Conservation (phyloP, 2,113 vertebrate genomes). For the Tapirus terrestris region DNA sequence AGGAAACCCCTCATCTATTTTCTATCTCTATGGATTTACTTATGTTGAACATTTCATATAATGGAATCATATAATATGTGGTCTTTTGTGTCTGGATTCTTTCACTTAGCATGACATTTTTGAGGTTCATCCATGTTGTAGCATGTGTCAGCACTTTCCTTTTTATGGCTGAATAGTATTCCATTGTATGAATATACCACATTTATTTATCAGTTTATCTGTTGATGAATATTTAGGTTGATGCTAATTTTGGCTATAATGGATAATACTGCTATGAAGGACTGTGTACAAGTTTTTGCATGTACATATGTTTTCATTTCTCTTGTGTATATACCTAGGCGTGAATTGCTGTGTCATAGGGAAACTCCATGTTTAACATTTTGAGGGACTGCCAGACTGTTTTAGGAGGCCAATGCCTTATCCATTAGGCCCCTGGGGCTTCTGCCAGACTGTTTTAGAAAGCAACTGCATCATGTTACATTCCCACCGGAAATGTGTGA, state of each 20-base stretch:
- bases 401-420: neutral
- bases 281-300: neutral
- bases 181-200: neutral
- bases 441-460: neutral
- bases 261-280: neutral
- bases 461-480: neutral
- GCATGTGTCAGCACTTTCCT: neutral
- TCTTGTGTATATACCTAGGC: neutral
- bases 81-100: neutral
- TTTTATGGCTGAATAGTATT: neutral
- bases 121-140: neutral
- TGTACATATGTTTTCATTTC: neutral
- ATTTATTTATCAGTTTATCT: neutral
- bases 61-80: neutral
- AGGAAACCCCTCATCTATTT: neutral
- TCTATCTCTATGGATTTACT: neutral
- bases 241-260: neutral
- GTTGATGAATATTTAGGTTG: neutral
- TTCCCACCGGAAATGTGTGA: neutral
- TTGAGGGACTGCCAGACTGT: neutral
- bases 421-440: no score
- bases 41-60: neutral
- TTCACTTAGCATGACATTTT: neutral
- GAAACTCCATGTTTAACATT: neutral
- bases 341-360: neutral